These are phyloP conservation scores for Clarias batrachus DNA, from an alignment of 2,113 vertebrate species.

Conservation along the genomic window DNA sequence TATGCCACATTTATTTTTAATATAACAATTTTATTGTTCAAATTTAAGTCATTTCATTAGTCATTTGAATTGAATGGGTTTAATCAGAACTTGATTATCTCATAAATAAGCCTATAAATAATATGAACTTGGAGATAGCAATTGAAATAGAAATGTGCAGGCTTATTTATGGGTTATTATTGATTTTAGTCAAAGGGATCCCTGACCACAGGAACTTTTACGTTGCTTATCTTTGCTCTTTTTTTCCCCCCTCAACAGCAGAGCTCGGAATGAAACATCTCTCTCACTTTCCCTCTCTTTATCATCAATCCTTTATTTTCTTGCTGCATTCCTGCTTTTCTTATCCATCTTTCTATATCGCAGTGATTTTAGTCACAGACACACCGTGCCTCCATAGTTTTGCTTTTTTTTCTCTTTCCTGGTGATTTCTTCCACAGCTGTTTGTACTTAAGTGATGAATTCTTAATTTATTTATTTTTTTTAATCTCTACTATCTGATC, in stretches of 20 bases:
- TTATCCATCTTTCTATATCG: background rate
- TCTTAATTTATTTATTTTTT: background rate
- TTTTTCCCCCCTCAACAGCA: background rate
- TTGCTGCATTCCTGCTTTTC: background rate
- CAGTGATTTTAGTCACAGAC: background rate
- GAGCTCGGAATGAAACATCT: background rate
- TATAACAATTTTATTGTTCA: too few species aligned
- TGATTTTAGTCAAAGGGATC: background rate
- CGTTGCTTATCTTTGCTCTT: background rate
- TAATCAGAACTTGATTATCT: background rate
- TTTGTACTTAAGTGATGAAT: background rate
- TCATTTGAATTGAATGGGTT: background rate
- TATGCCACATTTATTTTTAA: too few species aligned
- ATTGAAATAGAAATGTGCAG: background rate
- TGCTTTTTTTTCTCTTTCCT: background rate
- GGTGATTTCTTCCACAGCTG: background rate
- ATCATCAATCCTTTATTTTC: background rate
- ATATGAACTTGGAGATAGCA: background rate
- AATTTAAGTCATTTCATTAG: background rate
- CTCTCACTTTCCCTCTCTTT: background rate
- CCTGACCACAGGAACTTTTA: background rate
- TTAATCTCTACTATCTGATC: background rate
- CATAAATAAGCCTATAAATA: background rate
- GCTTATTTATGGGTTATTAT: background rate
- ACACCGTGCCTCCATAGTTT: background rate